Base-by-base conservation (phyloP, 1,140 invertebrate genomes). In the Papilio machaon region DNA sequence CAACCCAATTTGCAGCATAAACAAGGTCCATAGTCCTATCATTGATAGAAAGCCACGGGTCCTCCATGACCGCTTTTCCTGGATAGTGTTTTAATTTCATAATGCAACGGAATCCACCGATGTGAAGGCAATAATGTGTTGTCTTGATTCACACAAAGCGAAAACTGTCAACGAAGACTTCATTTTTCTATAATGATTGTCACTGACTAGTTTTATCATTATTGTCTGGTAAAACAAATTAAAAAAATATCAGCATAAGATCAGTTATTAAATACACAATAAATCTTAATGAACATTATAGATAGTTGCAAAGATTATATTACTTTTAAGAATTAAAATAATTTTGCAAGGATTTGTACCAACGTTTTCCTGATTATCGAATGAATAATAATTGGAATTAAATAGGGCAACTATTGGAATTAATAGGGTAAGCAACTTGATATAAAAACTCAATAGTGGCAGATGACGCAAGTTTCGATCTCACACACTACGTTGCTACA, bases 81-180 rank as follows among this genome's bases (percentile, higher is more conserved):
- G 97, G 97, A 93, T 97, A 97, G 87, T 97, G 96, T 92, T 97
- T 96, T 74, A 98, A 97, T 95, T 97, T 97, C 97, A 98, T 98
- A 90, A 88, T 95, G 90, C 80, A 75, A 80, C 81, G 11, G 83
- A 85, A 82, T 83, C 60, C 70, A 77, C 82, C 13, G 58, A 30
- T 73, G 52, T 80, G 13, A 73, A 73, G 38, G 81, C 70, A 73
- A 81, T 84, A 79, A 83, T 38, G 64, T 82, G 47, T 78, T 73
- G 60, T 38, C 43, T 80, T 67, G 38, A 81, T 64, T 76, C 23
- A 58, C 23, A 54, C 67, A 46, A 43, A 64, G 60, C n/a, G 6
- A 5, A 19, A 47, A 79, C 38, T 64, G 38, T 19, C 38, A 43
- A 79, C 2, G n/a, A 64, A 60, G 35, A n/a, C 43, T 67, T 43